phyloP scores from a whole-genome alignment of 2,797 vertebrate genomes.

The Pelodytes ibericus region DNA sequence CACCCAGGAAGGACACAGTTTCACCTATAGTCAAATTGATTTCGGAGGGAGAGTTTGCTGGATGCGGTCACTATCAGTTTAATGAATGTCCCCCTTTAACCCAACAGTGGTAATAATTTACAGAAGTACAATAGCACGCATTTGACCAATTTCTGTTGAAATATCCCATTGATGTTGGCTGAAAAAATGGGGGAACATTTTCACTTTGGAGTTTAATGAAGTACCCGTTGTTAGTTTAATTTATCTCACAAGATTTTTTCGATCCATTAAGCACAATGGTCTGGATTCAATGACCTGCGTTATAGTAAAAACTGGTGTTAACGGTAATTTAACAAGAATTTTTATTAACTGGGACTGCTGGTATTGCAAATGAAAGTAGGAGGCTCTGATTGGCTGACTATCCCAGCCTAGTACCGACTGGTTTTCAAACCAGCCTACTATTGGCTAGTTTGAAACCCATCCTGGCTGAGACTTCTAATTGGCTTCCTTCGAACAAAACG shows the following conservation, averaged over 20 bases:
- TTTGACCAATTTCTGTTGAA: neutral
- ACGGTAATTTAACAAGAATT: too few relatives aligned
- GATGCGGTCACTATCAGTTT: neutral
- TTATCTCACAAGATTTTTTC: neutral
- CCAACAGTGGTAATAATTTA: neutral
- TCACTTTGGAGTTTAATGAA: neutral
- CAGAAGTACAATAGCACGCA: neutral
- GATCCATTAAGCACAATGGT: too few relatives aligned
- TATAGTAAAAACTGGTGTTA: too few relatives aligned
- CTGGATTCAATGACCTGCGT: too few relatives aligned
- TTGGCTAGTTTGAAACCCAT: too few relatives aligned
- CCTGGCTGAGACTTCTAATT: too few relatives aligned
- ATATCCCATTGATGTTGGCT: neutral
- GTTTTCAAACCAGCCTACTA: too few relatives aligned
- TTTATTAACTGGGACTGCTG: too few relatives aligned
- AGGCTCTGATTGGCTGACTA: too few relatives aligned
- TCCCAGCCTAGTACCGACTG: too few relatives aligned
- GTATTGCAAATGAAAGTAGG: too few relatives aligned
- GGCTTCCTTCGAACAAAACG: too few relatives aligned
- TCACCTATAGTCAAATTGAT: neutral
- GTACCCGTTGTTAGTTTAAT: neutral
- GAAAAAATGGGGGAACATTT: neutral
- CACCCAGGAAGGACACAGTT: neutral
- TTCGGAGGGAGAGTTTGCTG: neutral
- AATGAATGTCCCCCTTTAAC: neutral